These are phyloP conservation scores for Phrynocephalus forsythii DNA, from an alignment of 2,797 vertebrate genomes.

Conservation along the genomic window DNA sequence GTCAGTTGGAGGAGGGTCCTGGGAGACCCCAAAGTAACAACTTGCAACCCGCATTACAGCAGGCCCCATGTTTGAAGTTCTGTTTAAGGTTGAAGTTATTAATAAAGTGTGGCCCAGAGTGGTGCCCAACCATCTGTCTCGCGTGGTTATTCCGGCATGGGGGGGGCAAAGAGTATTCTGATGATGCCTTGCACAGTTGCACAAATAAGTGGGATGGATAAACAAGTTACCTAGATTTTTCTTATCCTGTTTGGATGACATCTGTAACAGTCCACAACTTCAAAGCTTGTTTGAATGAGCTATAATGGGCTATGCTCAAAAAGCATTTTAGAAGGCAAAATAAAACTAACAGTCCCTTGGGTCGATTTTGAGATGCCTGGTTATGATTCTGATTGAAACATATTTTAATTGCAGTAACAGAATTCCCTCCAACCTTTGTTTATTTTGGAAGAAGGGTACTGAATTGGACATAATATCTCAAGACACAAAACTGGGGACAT, in stretches of 20 bases:
- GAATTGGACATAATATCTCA: constrained; percentile 31
- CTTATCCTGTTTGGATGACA: neutral
- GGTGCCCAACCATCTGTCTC: too few relatives aligned
- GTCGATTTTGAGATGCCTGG: constrained; percentile 32
- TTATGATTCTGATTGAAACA: constrained; percentile 21
- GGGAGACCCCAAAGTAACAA: too few relatives aligned
- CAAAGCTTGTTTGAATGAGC: neutral
- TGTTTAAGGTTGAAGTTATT: too few relatives aligned
- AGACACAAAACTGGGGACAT: neutral
- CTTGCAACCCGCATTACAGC: too few relatives aligned
- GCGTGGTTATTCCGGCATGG: too few relatives aligned
- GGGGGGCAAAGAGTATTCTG: neutral
- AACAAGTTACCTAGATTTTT: neutral
- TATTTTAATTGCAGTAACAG: constrained; percentile 39
- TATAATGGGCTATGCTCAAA: neutral
- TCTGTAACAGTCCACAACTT: neutral
- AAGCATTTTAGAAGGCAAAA: neutral
- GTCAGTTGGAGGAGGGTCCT: too few relatives aligned
- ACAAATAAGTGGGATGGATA: neutral
- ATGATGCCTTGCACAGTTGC: neutral
- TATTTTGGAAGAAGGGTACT: constrained; percentile 18
- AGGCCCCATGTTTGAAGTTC: too few relatives aligned
- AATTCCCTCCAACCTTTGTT: constrained; percentile 4
- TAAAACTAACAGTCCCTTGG: neutral
- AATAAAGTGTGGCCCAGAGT: too few relatives aligned